A percentile compares a stretch with the other conserved stretches of the same genome.
phyloP scores from a whole-genome alignment of 2,113 vertebrate species.

The Corydoras sp. region DNA sequence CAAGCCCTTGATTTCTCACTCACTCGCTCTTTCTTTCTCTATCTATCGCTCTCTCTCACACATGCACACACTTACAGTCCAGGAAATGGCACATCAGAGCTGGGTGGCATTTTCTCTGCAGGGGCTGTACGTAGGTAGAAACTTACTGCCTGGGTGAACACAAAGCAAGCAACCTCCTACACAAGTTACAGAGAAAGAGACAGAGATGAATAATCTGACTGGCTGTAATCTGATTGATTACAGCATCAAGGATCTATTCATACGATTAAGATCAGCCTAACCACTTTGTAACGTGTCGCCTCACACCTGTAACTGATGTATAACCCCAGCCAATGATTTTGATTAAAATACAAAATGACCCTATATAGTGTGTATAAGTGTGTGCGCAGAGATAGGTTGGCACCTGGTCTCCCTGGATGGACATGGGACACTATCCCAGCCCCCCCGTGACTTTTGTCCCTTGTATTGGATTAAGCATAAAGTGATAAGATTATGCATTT shows the following conservation, averaged over 20 bases:
- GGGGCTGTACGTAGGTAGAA: constrained; percentile 36
- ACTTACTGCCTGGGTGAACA: constrained; percentile 37
- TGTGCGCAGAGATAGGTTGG: too few relatives aligned
- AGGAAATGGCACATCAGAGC: constrained; percentile 27
- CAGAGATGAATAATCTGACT: constrained; percentile 14
- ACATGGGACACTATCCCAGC: too few relatives aligned
- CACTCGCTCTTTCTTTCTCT: neutral
- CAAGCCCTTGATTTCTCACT: neutral
- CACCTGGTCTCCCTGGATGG: too few relatives aligned
- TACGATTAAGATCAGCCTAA: constrained; percentile 22
- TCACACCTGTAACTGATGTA: constrained; percentile 7
- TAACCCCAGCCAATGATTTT: constrained; percentile 1
- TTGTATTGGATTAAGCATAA: too few relatives aligned
- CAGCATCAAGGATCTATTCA: constrained; percentile 2
- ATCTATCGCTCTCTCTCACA: constrained; percentile 21
- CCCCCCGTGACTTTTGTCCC: too few relatives aligned
- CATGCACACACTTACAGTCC: constrained; percentile 14
- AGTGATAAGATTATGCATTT: too few relatives aligned
- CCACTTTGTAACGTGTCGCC: neutral
- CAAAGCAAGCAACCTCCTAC: constrained; percentile 38
- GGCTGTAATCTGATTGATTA: constrained; percentile 1
- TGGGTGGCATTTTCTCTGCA: constrained; percentile 36
- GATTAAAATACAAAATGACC: too few relatives aligned
- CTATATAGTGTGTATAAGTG: too few relatives aligned
- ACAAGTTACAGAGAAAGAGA: constrained; percentile 22